A percentile compares a stretch with the other conserved stretches of the same genome.
These are phyloP conservation scores for Habrosyne pyritoides DNA, from an alignment of 2,888 invertebrate genomes.

Conservation along the genomic window DNA sequence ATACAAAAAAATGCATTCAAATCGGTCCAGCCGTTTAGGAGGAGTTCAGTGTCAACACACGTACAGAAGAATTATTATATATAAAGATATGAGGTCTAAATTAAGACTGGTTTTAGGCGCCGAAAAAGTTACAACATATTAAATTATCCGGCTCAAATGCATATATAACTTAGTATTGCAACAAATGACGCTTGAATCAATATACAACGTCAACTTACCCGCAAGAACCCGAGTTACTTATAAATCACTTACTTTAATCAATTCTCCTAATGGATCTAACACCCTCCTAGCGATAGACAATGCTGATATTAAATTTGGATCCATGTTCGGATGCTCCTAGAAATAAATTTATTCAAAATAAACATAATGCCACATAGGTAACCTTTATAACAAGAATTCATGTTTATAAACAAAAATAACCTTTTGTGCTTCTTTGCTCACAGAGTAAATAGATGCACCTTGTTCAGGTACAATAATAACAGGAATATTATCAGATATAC, in stretches of 20 bases:
- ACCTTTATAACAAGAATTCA: background rate
- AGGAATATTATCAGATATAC: conserved; percentile 81
- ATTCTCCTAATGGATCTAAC: conserved; percentile 95
- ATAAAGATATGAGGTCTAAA: too few species aligned
- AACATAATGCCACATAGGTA: background rate
- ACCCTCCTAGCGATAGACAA: conserved; percentile 93
- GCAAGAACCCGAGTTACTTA: too few species aligned
- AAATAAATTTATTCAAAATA: conserved; percentile 18
- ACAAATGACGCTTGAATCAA: too few species aligned
- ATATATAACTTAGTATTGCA: too few species aligned
- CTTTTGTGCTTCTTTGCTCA: conserved; percentile 91
- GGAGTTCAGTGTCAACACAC: too few species aligned
- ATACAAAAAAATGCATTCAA: too few species aligned
- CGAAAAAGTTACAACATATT: too few species aligned
- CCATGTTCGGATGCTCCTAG: conserved; percentile 92
- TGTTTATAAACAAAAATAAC: conserved; percentile 39
- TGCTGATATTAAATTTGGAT: conserved; percentile 89
- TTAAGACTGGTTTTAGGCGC: too few species aligned
- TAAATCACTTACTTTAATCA: conserved; percentile 91
- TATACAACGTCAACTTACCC: too few species aligned
- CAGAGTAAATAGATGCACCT: conserved; percentile 96
- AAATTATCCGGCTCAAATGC: too few species aligned
- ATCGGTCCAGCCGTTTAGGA: too few species aligned
- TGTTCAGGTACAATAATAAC: conserved; percentile 94
- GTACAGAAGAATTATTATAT: too few species aligned